Evolutionary conservation across 1,140 invertebrate genomes (phyloP).

Genomic region (Drosophila gunungcola): DNA sequence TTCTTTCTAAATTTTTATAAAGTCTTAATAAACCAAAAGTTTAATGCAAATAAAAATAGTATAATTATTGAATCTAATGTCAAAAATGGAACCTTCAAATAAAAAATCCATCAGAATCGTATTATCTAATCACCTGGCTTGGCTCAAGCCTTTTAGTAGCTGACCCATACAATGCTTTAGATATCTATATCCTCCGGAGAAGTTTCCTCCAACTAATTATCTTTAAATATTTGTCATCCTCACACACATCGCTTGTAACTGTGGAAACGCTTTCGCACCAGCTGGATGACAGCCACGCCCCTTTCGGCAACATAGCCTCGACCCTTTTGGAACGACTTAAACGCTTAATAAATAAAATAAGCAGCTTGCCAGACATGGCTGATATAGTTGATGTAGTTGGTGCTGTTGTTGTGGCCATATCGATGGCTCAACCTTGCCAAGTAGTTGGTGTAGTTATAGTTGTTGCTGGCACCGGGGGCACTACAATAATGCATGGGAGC

Average conservation of each 20-base stretch:
- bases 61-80: too few species aligned
- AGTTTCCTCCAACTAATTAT: constrained; percentile 53
- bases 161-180: not conserved
- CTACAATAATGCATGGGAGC: constrained; percentile 57
- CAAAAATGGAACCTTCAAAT: too few species aligned
- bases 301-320: constrained; percentile 8
- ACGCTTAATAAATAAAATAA: constrained; percentile 77
- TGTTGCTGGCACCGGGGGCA: constrained; percentile 38
- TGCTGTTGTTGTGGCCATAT: constrained; percentile 57
- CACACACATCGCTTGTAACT: not conserved
- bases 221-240: constrained; percentile 68
- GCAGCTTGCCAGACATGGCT: constrained; percentile 68
- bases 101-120: too few species aligned
- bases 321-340: constrained; percentile 57
- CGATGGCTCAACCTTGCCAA: constrained; percentile 67
- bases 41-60: too few species aligned
- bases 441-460: constrained; percentile 34
- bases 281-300: constrained; percentile 27
- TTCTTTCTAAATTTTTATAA: too few species aligned
- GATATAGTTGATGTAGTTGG: constrained; percentile 16
- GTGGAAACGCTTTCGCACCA: constrained; percentile 3
- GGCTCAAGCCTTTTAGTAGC: not conserved
- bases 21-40: too few species aligned
- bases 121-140: too few species aligned
- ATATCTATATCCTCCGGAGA: not conserved